Evolutionary conservation across 2,113 vertebrate genomes (phyloP).

Genomic region (Malurus elegans): DNA sequence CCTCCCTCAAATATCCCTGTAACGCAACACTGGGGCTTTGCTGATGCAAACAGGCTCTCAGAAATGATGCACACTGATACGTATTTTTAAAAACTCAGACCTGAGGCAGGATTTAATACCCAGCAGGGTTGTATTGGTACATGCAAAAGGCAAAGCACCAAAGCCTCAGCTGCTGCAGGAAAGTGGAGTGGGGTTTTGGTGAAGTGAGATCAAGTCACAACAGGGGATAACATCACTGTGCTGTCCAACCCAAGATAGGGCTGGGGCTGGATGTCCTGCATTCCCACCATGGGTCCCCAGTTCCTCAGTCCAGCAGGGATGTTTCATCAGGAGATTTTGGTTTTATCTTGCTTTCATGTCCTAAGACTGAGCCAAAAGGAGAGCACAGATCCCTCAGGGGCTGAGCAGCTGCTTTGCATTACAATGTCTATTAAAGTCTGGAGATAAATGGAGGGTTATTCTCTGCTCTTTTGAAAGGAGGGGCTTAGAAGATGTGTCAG

Average conservation of each 20-base stretch:
- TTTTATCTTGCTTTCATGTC: neutral
- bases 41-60: neutral
- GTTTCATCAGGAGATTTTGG: neutral
- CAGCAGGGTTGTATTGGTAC: neutral
- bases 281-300: neutral
- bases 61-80: neutral
- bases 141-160: neutral
- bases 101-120: neutral
- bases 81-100: neutral
- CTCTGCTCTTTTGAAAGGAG: neutral
- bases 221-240: neutral
- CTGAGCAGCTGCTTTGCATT: constrained; percentile 9
- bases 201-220: neutral
- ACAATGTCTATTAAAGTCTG: neutral
- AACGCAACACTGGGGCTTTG: neutral
- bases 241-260: neutral
- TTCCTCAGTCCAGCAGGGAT: neutral
- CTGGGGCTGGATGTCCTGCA: neutral
- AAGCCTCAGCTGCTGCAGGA: neutral
- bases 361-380: neutral
- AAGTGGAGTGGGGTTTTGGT: neutral
- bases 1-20: neutral
- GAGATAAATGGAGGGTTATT: neutral
- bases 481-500: neutral
- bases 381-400: neutral